These are phyloP conservation scores for Myxocyprinus asiaticus DNA, from an alignment of 2,113 vertebrate genomes.

Conservation along the genomic window DNA sequence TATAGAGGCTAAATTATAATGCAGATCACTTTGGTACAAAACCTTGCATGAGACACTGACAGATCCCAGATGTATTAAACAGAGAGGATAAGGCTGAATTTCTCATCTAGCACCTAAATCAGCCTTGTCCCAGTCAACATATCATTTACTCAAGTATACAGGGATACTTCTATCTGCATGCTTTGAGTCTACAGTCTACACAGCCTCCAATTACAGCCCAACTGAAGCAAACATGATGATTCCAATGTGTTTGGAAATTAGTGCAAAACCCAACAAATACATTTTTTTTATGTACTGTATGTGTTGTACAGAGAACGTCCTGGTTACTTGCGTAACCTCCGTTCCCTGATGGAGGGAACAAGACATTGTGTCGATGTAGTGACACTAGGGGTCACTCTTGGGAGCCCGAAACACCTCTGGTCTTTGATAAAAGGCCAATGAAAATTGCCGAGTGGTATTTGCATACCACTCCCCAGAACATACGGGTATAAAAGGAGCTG, in stretches of 20 bases:
- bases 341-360: too few relatives aligned
- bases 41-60: neutral
- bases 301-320: too few relatives aligned
- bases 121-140: constrained; percentile 14
- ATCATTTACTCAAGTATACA: neutral
- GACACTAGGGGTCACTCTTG: too few relatives aligned
- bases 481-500: too few relatives aligned
- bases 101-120: neutral
- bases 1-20: constrained; percentile 31
- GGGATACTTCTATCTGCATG: constrained; percentile 12
- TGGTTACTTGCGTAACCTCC: too few relatives aligned
- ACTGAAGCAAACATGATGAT: neutral
- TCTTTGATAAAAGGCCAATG: too few relatives aligned
- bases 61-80: constrained; percentile 36
- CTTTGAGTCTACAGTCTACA: constrained; percentile 27
- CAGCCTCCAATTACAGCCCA: constrained; percentile 15
- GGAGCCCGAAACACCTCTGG: too few relatives aligned
- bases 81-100: constrained; percentile 15
- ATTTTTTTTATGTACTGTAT: neutral
- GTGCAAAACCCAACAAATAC: neutral
- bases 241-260: neutral
- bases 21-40: constrained; percentile 36
- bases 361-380: too few relatives aligned
- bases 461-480: too few relatives aligned
- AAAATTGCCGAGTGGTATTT: too few relatives aligned